Conservation (phyloP, 2,888 invertebrate genomes). For the Salticus scenicus region DNA sequence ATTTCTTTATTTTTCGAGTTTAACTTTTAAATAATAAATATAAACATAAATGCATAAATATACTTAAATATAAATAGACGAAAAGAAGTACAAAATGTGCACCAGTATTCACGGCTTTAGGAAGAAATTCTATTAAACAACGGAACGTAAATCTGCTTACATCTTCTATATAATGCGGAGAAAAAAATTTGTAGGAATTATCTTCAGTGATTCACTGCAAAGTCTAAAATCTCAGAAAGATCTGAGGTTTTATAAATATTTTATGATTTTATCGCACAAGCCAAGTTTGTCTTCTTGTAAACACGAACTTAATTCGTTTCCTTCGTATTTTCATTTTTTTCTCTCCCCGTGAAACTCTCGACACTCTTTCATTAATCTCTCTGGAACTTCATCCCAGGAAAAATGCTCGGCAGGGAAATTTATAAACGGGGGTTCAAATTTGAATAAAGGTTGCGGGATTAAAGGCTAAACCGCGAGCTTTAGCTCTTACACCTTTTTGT, state of each 20-base stretch:
- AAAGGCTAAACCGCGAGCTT: slow-evolving; percentile 48
- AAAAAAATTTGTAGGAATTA: too few relatives aligned
- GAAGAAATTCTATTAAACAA: too few relatives aligned
- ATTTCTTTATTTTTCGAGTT: too few relatives aligned
- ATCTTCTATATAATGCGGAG: too few relatives aligned
- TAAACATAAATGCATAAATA: too few relatives aligned
- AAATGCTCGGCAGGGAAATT: slow-evolving; percentile 35
- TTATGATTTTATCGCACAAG: neutral
- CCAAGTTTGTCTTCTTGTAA: neutral
- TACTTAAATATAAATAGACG: too few relatives aligned
- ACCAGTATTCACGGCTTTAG: too few relatives aligned
- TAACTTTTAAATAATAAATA: too few relatives aligned
- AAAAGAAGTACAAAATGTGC: too few relatives aligned
- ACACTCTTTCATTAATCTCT: slow-evolving; percentile 53
- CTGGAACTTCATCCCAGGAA: neutral
- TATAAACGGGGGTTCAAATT: slow-evolving; percentile 47
- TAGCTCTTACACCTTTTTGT: slow-evolving; percentile 3
- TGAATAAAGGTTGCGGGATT: slow-evolving; percentile 50
- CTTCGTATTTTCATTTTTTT: neutral
- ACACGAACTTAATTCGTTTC: neutral
- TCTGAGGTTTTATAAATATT: neutral
- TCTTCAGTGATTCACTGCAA: too few relatives aligned
- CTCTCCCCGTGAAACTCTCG: too few relatives aligned
- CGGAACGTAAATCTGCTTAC: too few relatives aligned
- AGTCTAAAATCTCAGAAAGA: neutral